Evolutionary conservation across 2,888 invertebrate species (phyloP), one percentile per base, ranked within the genome.

Genomic region (Synanthedon andrenaeformis): DNA sequence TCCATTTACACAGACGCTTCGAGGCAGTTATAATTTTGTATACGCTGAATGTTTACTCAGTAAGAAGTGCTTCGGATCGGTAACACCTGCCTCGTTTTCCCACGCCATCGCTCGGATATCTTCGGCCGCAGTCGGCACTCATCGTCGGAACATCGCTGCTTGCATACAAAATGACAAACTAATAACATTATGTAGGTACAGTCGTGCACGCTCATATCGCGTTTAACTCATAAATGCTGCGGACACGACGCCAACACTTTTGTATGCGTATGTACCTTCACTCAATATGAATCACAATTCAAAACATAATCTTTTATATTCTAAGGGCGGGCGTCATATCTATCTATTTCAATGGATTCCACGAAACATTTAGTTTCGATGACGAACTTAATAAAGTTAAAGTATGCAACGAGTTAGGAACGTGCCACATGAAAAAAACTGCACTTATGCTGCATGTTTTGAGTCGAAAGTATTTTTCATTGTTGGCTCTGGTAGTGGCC

Each of bases 31-130:
- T 87, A 86, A 86, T 87, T 86, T 85, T 83, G 86, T 86, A 85
- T 82, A 83, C 79, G 79, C 66, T 76, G 83, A 81, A 82, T 87
- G 86, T 87, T 87, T 86, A 86, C 83, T 82, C 83, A 85, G 82
- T 82, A 85, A 83, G 85, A 85, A 85, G 85, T 82, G 83, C 80
- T 77, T 78, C 65, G 79, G 77, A 81, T 82, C 74, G 79, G 77
- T 82, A 84, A 84, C 87, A 87, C 86, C 87, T 87, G 87, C 87
- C 82, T 69, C 67, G 71, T 82, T 85, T 87, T 86, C 86, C 87
- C 86, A 86, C 86, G 86, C 65, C 67, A 62, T 62, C 71, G 74
- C 61, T 85, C 86, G 85, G 76, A 53, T 53, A 58, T 72, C 79
- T 77, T 84, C 86, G 84, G 78, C 56, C 52, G 51, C 41, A 48